Evolutionary conservation across 2,888 invertebrate species (phyloP).

Genomic region (Empis stercorea): DNA sequence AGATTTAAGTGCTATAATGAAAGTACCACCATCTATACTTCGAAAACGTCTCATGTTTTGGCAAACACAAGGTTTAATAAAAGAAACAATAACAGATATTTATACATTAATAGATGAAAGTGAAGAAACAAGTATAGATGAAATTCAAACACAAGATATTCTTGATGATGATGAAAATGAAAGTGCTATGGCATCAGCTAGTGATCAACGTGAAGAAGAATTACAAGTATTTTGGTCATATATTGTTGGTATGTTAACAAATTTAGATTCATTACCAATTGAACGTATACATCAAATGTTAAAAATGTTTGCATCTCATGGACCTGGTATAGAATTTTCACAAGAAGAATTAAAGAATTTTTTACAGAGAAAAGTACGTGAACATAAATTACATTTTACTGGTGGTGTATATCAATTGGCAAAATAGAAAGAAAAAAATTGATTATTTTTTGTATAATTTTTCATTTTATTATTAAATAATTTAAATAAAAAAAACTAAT

Average conservation of each 20-base stretch:
- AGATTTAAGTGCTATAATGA: slow-evolving; percentile 71
- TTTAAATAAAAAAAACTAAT: background rate
- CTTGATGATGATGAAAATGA: slow-evolving; percentile 85
- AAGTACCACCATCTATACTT: slow-evolving; percentile 74
- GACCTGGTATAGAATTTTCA: slow-evolving; percentile 78
- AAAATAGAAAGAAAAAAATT: slow-evolving; percentile 41
- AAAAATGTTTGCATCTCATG: slow-evolving; percentile 92
- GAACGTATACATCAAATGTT: slow-evolving; percentile 93
- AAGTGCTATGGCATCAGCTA: slow-evolving; percentile 88
- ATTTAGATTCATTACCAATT: slow-evolving; percentile 78
- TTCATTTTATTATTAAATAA: background rate
- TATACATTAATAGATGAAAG: slow-evolving; percentile 61
- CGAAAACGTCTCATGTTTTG: slow-evolving; percentile 83
- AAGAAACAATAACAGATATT: slow-evolving; percentile 60
- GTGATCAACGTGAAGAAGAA: slow-evolving; percentile 88
- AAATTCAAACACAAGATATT: slow-evolving; percentile 45
- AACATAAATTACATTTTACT: slow-evolving; percentile 72
- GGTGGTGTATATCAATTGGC: slow-evolving; percentile 82
- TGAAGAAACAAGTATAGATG: slow-evolving; percentile 41
- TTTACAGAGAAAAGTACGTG: slow-evolving; percentile 83
- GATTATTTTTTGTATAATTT: background rate
- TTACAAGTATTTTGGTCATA: slow-evolving; percentile 94
- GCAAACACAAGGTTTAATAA: slow-evolving; percentile 83
- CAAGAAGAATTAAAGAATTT: slow-evolving; percentile 78
- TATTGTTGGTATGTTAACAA: slow-evolving; percentile 92